phyloP scores from a whole-genome alignment of 2,888 invertebrate species.

The Eretmocerus hayati region DNA sequence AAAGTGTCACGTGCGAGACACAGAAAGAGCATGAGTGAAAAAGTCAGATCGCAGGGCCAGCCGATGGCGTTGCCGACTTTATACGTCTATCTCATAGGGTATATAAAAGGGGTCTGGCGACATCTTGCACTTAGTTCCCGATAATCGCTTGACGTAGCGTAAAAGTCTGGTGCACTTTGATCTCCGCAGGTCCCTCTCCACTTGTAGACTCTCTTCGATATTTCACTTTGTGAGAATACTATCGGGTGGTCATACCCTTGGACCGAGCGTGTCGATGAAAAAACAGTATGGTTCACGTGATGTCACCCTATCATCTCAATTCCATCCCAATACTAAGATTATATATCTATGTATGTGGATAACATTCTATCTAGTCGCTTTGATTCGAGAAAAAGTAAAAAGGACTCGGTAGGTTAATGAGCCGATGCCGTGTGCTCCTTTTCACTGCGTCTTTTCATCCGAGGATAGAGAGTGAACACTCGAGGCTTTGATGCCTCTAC shows the following conservation, averaged over 20 bases:
- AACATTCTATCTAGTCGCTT: no score
- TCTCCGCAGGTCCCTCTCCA: neutral
- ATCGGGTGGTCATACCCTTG: no score
- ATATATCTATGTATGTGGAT: no score
- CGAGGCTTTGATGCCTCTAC: no score
- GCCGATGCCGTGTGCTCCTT: neutral
- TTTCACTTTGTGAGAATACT: slow-evolving; percentile 19
- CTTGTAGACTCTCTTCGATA: slow-evolving; percentile 8
- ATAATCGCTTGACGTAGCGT: slow-evolving; percentile 18
- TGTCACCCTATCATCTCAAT: no score
- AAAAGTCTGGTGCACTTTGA: slow-evolving; percentile 18
- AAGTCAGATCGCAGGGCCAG: neutral
- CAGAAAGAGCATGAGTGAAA: neutral
- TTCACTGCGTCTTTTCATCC: no score
- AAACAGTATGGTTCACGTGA: no score
- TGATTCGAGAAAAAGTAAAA: neutral
- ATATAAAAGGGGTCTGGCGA: no score
- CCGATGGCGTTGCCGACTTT: neutral
- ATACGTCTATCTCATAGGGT: no score
- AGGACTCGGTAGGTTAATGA: neutral
- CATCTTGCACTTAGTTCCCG: slow-evolving; percentile 11
- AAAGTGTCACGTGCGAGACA: neutral
- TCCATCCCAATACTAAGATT: no score
- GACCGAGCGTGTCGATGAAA: neutral
- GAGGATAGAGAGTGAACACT: no score